Evolutionary conservation across 2,888 invertebrate species (phyloP).

Genomic region (Mythimna lalbum): DNA sequence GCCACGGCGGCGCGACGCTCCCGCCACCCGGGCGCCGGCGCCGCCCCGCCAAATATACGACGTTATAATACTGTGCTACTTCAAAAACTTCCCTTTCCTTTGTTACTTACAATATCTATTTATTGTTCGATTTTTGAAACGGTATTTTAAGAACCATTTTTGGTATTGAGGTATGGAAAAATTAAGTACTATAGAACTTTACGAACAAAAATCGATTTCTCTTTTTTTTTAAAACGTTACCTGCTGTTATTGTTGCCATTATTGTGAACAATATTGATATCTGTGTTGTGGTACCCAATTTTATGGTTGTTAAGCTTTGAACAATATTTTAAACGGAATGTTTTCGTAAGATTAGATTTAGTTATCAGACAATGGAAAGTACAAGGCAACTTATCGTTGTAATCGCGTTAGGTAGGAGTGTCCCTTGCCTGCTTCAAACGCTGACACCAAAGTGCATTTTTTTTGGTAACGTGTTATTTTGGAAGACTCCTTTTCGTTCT

Average conservation of each 20-base stretch:
- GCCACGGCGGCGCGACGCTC: constrained; percentile 78
- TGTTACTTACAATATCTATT: constrained; percentile 47
- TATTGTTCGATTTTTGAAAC: constrained; percentile 51
- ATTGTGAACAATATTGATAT: constrained; percentile 31
- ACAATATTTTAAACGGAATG: constrained; percentile 12
- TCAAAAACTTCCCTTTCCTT: constrained; percentile 58
- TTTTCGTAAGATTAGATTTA: constrained; percentile 31
- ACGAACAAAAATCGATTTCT: not conserved
- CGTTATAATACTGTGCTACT: constrained; percentile 46
- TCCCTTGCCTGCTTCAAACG: not conserved
- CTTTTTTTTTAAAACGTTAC: not conserved
- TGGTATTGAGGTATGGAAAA: constrained; percentile 25
- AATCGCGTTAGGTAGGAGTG: not conserved
- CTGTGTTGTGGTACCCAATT: constrained; percentile 20
- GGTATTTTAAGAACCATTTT: constrained; percentile 25
- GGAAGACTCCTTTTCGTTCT: not conserved
- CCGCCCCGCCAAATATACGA: constrained; percentile 66
- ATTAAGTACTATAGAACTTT: not conserved
- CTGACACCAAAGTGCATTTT: not conserved
- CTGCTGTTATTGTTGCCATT: not conserved
- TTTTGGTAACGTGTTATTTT: not conserved
- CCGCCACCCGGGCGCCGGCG: constrained; percentile 69
- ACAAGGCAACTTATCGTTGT: constrained; percentile 10
- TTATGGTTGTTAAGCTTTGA: constrained; percentile 23
- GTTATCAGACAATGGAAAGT: constrained; percentile 9